Evolutionary conservation across 2,113 vertebrate species (phyloP).

Genomic region (Bos taurus): DNA sequence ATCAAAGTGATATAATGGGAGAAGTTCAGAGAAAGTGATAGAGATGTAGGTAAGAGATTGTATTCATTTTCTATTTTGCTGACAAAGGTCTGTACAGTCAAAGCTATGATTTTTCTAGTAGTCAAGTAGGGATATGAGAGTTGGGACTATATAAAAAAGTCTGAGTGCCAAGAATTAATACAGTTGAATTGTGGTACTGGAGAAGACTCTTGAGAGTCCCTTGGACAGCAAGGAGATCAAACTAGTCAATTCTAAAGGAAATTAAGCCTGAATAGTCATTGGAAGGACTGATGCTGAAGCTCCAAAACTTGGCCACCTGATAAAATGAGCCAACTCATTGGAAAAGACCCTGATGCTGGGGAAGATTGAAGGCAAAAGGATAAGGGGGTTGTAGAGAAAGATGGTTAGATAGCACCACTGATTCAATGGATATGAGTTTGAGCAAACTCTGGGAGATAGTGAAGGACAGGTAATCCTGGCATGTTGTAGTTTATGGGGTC

Average conservation of each 20-base stretch:
- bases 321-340: not conserved
- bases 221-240: not conserved
- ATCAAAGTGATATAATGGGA: not conserved
- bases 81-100: not conserved
- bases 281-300: not conserved
- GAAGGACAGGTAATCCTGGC: not conserved
- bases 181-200: not conserved
- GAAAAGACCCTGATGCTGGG: not conserved
- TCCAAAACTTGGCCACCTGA: not conserved
- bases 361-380: not conserved
- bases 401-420: not conserved
- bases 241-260: not conserved
- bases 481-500: not conserved
- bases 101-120: not conserved
- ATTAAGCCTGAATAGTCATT: not conserved
- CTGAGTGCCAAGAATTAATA: not conserved
- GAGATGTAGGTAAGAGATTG: not conserved
- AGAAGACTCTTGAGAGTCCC: not conserved
- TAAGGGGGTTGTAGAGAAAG: not conserved
- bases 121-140: not conserved
- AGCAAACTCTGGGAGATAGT: not conserved
- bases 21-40: not conserved
- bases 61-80: not conserved
- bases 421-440: not conserved
- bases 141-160: not conserved